These are phyloP conservation scores for Drosophila kambysellisi DNA, from an alignment of 2,888 invertebrate species.

Conservation along the genomic window DNA sequence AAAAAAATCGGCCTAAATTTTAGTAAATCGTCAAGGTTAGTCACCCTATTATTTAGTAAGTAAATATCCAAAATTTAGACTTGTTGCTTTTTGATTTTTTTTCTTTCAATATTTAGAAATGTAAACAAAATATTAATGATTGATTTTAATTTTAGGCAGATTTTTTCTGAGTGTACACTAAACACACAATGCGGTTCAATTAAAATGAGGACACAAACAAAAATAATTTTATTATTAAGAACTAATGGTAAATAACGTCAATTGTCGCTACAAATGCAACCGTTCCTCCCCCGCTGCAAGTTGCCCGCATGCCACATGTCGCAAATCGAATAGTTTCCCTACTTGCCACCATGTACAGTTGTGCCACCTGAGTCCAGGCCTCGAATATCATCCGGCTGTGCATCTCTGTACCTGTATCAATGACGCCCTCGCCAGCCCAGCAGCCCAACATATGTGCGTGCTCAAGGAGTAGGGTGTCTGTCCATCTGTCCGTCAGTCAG, in stretches of 20 bases:
- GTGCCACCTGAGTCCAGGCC: constrained; percentile 50
- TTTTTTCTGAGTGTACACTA: not conserved
- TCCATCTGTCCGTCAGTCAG: constrained; percentile 21
- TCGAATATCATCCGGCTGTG: constrained; percentile 12
- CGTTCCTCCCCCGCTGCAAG: constrained; percentile 1
- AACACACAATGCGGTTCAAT: constrained; percentile 43
- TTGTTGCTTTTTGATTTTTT: not conserved
- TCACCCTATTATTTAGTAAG: not conserved
- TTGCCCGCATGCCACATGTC: constrained; percentile 54
- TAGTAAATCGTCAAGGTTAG: not conserved
- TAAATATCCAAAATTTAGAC: not conserved
- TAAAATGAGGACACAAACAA: constrained; percentile 51
- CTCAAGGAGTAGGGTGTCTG: constrained; percentile 13
- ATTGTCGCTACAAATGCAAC: constrained; percentile 44
- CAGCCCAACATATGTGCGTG: constrained; percentile 67
- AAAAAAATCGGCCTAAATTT: not conserved
- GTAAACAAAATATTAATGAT: no score
- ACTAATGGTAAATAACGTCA: constrained; percentile 62
- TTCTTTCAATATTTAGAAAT: no score
- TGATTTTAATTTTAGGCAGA: not conserved
- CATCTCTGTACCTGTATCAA: constrained; percentile 69
- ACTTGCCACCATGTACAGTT: constrained; percentile 50
- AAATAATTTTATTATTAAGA: constrained; percentile 64
- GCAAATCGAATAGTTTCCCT: constrained; percentile 9
- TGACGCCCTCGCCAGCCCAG: constrained; percentile 48